A percentile compares a stretch with the other conserved stretches of the same genome.
These are phyloP conservation scores for Heliconius charithonia DNA, from an alignment of 2,888 invertebrate genomes.

Conservation along the genomic window DNA sequence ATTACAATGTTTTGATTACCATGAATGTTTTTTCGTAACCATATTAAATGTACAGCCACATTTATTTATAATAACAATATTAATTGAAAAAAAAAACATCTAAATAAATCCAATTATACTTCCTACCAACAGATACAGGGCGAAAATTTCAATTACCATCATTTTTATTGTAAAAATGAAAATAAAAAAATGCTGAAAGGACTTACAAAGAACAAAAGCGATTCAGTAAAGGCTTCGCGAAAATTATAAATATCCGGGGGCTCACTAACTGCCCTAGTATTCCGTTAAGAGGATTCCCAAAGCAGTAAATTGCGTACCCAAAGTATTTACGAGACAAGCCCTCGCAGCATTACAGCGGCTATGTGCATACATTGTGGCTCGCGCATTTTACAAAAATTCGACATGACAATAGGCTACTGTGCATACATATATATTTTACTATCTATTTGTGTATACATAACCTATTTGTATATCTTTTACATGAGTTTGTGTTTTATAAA, in stretches of 20 bases:
- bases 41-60: too few relatives aligned
- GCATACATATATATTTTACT: constrained; percentile 16
- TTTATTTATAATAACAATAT: background rate
- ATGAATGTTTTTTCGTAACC: too few relatives aligned
- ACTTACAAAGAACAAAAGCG: constrained; percentile 59
- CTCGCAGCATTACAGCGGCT: constrained; percentile 76
- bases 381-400: constrained; percentile 75
- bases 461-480: constrained; percentile 9
- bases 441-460: constrained; percentile 20
- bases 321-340: constrained; percentile 82
- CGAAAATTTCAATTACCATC: background rate
- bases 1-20: too few relatives aligned
- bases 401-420: constrained; percentile 54
- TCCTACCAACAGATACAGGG: background rate
- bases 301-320: constrained; percentile 80
- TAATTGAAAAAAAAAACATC: constrained; percentile 6
- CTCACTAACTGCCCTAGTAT: constrained; percentile 79
- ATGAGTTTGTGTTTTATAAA: background rate
- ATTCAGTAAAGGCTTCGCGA: constrained; percentile 62
- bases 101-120: background rate
- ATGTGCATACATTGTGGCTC: constrained; percentile 58
- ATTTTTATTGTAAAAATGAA: constrained; percentile 2
- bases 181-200: constrained; percentile 7
- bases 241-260: constrained; percentile 74
- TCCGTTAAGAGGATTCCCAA: constrained; percentile 81